Conservation (phyloP, 2,113 vertebrate species). For the mouse (Mus musculus) region DNA sequence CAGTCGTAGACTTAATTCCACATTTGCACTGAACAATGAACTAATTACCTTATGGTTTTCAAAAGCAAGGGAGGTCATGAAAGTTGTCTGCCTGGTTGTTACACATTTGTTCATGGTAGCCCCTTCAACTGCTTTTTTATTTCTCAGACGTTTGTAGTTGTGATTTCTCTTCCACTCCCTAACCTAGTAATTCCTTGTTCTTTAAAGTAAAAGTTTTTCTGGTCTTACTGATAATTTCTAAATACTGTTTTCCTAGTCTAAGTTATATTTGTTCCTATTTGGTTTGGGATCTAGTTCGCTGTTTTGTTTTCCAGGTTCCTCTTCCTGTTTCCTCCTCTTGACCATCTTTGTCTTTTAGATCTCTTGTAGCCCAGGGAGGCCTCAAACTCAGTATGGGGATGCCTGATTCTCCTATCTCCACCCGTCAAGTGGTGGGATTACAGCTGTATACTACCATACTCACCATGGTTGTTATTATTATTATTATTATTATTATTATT, state of each 20-base stretch:
- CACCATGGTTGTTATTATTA: no score
- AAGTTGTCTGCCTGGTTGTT: conserved; percentile 12
- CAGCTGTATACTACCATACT: background rate
- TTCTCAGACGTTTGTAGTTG: background rate
- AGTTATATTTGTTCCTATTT: background rate
- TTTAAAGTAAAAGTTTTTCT: background rate
- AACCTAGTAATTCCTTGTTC: background rate
- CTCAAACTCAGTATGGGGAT: background rate
- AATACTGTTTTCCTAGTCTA: background rate
- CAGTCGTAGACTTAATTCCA: background rate
- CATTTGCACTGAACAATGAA: background rate
- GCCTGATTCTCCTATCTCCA: no score
- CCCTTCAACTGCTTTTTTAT: background rate
- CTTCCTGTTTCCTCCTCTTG: background rate
- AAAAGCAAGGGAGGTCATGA: background rate
- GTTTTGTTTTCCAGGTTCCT: background rate
- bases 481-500: no score
- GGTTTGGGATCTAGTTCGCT: background rate
- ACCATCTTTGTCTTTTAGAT: background rate
- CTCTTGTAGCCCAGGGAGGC: background rate
- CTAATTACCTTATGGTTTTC: background rate
- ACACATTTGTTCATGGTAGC: background rate
- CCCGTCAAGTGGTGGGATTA: background rate
- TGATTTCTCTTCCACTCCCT: background rate
- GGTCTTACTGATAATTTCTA: conserved; percentile 3